A percentile compares a stretch with the other conserved stretches of the same genome.
Evolutionary conservation across 1,140 invertebrate species (phyloP).

Genomic region (Stratiolaelaps scimitus): DNA sequence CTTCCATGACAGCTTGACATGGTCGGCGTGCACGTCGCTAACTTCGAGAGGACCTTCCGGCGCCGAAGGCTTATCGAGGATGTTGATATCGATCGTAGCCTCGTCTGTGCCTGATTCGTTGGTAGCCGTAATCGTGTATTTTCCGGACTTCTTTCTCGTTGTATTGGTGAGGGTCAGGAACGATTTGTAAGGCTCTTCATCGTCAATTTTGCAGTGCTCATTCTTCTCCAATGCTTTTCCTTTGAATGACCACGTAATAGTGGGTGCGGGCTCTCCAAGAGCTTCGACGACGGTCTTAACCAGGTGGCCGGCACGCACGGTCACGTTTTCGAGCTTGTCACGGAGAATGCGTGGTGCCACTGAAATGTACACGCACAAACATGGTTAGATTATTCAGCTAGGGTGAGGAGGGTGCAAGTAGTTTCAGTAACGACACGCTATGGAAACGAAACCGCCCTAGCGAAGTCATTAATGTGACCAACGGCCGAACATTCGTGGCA

Average conservation of each 20-base stretch:
- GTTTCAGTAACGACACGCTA: no score
- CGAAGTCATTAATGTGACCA: no score
- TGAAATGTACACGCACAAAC: constrained; percentile 43
- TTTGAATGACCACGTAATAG: constrained; percentile 70
- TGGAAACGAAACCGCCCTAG: no score
- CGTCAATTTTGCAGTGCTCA: constrained; percentile 54
- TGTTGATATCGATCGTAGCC: constrained; percentile 80
- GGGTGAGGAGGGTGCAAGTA: no score
- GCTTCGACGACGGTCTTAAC: constrained; percentile 87
- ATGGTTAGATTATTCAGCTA: constrained; percentile 30
- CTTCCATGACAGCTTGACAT: constrained; percentile 87
- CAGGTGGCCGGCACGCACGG: constrained; percentile 73
- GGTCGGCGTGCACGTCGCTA: constrained; percentile 80
- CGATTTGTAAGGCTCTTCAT: constrained; percentile 80
- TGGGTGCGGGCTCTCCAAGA: constrained; percentile 86
- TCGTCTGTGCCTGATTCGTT: constrained; percentile 87
- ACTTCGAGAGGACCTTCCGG: constrained; percentile 89
- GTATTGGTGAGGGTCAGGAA: constrained; percentile 67
- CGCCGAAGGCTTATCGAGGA: constrained; percentile 76
- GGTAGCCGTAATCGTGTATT: constrained; percentile 76
- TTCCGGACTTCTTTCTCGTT: constrained; percentile 66
- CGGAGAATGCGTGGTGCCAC: constrained; percentile 81
- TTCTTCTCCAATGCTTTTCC: constrained; percentile 51
- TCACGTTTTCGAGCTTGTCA: constrained; percentile 74
- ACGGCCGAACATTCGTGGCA: no score